Evolutionary conservation across 1,140 invertebrate species (phyloP).

Genomic region (Sipha flava): DNA sequence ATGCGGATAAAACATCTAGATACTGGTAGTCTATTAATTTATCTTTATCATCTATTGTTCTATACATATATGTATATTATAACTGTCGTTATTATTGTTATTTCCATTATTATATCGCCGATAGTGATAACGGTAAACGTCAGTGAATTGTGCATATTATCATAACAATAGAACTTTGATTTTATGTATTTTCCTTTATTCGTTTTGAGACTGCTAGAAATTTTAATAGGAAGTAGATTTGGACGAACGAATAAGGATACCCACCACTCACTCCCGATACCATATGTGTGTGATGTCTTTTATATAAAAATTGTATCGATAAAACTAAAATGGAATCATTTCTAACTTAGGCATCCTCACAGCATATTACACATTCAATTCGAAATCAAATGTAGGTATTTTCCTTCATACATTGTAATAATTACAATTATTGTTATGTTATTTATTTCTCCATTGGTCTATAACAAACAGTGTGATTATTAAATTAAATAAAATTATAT

Average conservation of each 20-base stretch:
- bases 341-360: not conserved
- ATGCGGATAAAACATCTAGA: too few species aligned
- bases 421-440: too few species aligned
- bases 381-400: not conserved
- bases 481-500: too few species aligned
- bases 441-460: too few species aligned
- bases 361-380: not conserved
- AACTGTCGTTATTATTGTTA: not conserved
- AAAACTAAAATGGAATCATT: not conserved
- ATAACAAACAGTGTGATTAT: too few species aligned
- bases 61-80: not conserved
- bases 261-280: too few species aligned
- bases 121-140: not conserved
- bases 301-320: not conserved
- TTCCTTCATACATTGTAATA: too few species aligned
- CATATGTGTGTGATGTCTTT: not conserved
- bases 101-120: not conserved
- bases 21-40: too few species aligned
- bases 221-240: not conserved
- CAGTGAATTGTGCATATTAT: not conserved
- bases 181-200: not conserved
- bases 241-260: not conserved
- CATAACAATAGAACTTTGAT: constrained; percentile 15
- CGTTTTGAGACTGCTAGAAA: not conserved
- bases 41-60: not conserved